Percentiles rank a stretch among this genome's conserved stretches.
Conservation (phyloP, 1,140 invertebrate genomes). For the Trinorchestia longiramus region DNA sequence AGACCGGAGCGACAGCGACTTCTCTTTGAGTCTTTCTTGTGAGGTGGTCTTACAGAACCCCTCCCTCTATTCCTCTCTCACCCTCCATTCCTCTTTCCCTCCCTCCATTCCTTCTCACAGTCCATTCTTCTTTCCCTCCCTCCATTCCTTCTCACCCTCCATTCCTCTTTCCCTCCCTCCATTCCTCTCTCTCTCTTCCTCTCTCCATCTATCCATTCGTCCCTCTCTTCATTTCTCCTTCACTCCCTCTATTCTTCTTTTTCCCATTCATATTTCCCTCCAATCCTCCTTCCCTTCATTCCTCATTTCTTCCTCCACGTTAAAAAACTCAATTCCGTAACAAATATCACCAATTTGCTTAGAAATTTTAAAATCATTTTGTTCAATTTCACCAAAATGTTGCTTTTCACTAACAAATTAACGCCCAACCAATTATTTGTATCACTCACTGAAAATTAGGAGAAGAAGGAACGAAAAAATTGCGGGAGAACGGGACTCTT, state of each 20-base stretch:
- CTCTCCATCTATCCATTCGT: neutral
- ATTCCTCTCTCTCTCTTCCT: neutral
- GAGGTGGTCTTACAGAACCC: too few relatives aligned
- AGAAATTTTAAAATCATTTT: neutral
- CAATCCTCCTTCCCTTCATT: neutral
- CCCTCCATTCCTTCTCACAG: too few relatives aligned
- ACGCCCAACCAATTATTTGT: neutral
- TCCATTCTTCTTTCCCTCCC: too few relatives aligned
- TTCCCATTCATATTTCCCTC: neutral
- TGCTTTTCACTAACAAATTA: neutral
- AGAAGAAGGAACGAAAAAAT: neutral
- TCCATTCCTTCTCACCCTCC: neutral
- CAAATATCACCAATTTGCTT: neutral
- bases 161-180: neutral
- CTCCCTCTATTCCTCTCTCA: too few relatives aligned
- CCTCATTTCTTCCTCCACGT: neutral
- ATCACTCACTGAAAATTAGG: neutral
- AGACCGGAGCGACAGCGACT: too few relatives aligned
- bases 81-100: too few relatives aligned
- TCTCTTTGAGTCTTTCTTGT: too few relatives aligned
- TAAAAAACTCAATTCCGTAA: neutral
- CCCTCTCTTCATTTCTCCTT: neutral
- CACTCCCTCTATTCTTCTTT: neutral
- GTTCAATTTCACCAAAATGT: neutral
- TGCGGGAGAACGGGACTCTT: neutral